Conservation (phyloP, 2,888 invertebrate genomes). For the Branchipolynoe longqiensis region DNA sequence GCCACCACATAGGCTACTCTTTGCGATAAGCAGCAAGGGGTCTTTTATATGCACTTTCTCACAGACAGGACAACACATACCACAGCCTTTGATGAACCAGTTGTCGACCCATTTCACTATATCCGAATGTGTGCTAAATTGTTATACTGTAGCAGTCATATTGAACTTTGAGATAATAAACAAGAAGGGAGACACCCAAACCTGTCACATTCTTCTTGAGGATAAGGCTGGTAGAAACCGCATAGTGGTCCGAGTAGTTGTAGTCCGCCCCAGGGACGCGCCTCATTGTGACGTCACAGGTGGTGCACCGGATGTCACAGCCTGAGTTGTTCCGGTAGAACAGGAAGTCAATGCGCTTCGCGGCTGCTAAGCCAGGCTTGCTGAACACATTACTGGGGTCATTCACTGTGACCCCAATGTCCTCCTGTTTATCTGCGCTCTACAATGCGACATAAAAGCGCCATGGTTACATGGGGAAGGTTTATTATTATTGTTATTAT, state of each 20-base stretch:
- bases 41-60: too few relatives aligned
- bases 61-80: too few relatives aligned
- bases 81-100: too few relatives aligned
- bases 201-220: slow-evolving; percentile 69
- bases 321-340: slow-evolving; percentile 84
- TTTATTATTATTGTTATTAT: too few relatives aligned
- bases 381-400: slow-evolving; percentile 90
- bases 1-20: too few relatives aligned
- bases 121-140: too few relatives aligned
- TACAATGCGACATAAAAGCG: background rate
- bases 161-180: too few relatives aligned
- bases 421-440: slow-evolving; percentile 81
- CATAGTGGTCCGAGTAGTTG: slow-evolving; percentile 80
- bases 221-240: slow-evolving; percentile 73
- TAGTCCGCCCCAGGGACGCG: slow-evolving; percentile 73
- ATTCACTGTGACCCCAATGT: slow-evolving; percentile 88
- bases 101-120: too few relatives aligned
- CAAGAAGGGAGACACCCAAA: too few relatives aligned
- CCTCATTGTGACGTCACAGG: slow-evolving; percentile 75
- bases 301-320: slow-evolving; percentile 71
- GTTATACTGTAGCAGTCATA: too few relatives aligned
- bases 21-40: too few relatives aligned
- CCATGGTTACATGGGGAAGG: too few relatives aligned
- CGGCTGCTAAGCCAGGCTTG: slow-evolving; percentile 84
- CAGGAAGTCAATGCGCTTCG: slow-evolving; percentile 93